Evolutionary conservation across 2,888 invertebrate species (phyloP), one percentile per base, ranked within the genome.

Genomic region (Pristionchus mayeri): DNA sequence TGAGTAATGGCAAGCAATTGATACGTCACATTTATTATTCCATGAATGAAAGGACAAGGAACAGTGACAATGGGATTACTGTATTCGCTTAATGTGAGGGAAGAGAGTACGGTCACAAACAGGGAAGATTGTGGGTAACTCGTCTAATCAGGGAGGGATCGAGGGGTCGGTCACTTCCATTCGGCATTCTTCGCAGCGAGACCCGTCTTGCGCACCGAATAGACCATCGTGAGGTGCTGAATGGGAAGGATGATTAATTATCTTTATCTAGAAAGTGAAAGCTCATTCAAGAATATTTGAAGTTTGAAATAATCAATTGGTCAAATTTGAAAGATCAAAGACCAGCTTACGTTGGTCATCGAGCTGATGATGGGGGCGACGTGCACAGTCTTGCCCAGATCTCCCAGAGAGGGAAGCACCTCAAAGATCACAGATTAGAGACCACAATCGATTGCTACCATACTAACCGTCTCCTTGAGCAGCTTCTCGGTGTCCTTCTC

Each of bases 341-440:
- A 54, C 24, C 40, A 24, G 40, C 40, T 44, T 24, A 71, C 71
- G 18, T 24, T 44, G 13, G 37, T 44, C 71, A 71, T 34, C 11
- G 71, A 71, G 16, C 40, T 34, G 24, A 24, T 7, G 24, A 71
- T 71, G 37, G 71, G n/a, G 0, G 0, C 34, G 11, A 24, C 21
- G 71, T 71, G 71, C 71, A 44, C 71, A 3, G 71, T 71, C 71
- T 71, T 18, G n/a, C 71, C 71, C n/a, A 71, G 71, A 24, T 71
- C 71, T n/a, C 71, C 44, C 40, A 71, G 40, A 3, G 44, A 71
- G 37, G 67, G 67, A 67, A 67, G 34, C 67, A 67, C 37, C 71
- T 71, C 1, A 30, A n/a, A 71, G 44, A 30, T 40, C n/a, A n/a
- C n/a, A n/a, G n/a, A n/a, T n/a, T n/a, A n/a, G n/a, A n/a, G n/a